Conservation (phyloP, 2,797 vertebrate genomes). For the Danio aesculapii region DNA sequence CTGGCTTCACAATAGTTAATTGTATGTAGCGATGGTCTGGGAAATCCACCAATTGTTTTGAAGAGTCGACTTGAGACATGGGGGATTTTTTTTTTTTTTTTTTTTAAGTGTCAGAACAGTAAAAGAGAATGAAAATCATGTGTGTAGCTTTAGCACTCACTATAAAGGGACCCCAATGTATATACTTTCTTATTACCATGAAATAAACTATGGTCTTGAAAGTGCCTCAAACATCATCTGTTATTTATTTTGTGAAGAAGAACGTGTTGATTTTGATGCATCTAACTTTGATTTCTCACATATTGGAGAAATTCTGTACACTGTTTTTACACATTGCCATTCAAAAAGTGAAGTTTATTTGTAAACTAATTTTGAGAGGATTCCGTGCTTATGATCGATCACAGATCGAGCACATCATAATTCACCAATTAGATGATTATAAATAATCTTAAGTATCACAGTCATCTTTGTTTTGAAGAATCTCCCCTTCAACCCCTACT, state of each 20-base stretch:
- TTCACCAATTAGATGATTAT: too few relatives aligned
- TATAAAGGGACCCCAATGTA: slow-evolving; percentile 85
- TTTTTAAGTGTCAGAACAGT: slow-evolving; percentile 70
- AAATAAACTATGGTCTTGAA: slow-evolving; percentile 90
- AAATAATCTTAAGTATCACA: too few relatives aligned
- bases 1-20: slow-evolving; percentile 46
- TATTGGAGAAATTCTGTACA: not conserved
- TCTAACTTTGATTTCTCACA: not conserved
- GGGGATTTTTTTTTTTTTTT: slow-evolving; percentile 65
- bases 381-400: too few relatives aligned
- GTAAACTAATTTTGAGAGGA: too few relatives aligned
- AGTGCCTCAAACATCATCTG: slow-evolving; percentile 83
- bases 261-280: not conserved
- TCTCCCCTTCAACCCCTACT: too few relatives aligned
- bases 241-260: slow-evolving; percentile 50
- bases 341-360: not conserved
- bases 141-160: slow-evolving; percentile 81
- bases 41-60: slow-evolving; percentile 33
- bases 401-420: too few relatives aligned
- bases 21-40: slow-evolving; percentile 47
- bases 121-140: slow-evolving; percentile 74
- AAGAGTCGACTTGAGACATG: slow-evolving; percentile 67
- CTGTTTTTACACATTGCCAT: not conserved
- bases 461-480: too few relatives aligned
- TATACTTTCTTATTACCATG: slow-evolving; percentile 88